phyloP scores from a whole-genome alignment of 2,888 invertebrate species.

The Lepetodrilus schrolli region DNA sequence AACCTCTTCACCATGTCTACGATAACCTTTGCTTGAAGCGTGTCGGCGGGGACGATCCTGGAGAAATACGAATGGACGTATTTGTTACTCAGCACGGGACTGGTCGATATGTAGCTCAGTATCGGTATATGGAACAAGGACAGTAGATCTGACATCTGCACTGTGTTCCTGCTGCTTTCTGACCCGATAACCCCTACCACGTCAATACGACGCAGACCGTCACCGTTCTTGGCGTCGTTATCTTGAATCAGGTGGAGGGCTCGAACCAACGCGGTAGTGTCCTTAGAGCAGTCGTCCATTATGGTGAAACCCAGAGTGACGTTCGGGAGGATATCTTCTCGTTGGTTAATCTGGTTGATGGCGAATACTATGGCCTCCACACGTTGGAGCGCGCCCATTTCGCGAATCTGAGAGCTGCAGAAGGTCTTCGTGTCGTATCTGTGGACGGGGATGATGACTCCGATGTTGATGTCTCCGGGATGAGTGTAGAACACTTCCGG shows the following conservation, averaged over 20 bases:
- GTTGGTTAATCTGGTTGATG: conserved; percentile 52
- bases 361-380: conserved; percentile 60
- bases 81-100: conserved; percentile 43
- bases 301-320: conserved; percentile 56
- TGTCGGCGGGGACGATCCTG: conserved; percentile 50
- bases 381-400: conserved; percentile 53
- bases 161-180: conserved; percentile 47
- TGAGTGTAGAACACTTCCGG: conserved; percentile 31
- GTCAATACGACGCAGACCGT: conserved; percentile 19
- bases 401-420: conserved; percentile 45
- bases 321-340: conserved; percentile 45
- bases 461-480: conserved; percentile 51
- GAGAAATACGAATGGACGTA: conserved; percentile 47
- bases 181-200: conserved; percentile 52
- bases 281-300: conserved; percentile 62
- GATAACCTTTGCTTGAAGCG: conserved; percentile 45
- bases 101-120: conserved; percentile 53
- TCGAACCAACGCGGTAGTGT: conserved; percentile 54
- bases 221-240: not conserved
- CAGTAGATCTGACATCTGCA: conserved; percentile 48
- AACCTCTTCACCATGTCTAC: conserved; percentile 43
- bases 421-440: conserved; percentile 20
- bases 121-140: conserved; percentile 47
- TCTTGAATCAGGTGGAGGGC: conserved; percentile 53
- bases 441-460: conserved; percentile 51